Percentiles rank a stretch among this genome's conserved stretches.
phyloP scores from a whole-genome alignment of 2,113 vertebrate genomes.

The Pseudorectes ferrugineus region DNA sequence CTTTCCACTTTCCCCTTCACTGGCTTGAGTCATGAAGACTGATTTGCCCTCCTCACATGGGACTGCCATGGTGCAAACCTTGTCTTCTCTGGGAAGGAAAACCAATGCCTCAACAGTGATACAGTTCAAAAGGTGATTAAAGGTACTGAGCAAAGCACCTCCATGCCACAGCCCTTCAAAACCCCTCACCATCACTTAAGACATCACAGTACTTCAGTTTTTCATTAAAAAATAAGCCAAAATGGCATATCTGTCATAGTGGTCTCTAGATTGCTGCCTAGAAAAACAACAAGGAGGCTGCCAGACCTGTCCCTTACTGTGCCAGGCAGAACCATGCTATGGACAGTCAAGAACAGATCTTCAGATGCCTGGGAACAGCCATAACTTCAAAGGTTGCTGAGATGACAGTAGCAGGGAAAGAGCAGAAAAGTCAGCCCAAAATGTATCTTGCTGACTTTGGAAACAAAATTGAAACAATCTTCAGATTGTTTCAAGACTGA shows the following conservation, averaged over 20 bases:
- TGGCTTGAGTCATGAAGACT: neutral
- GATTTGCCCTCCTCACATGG: neutral
- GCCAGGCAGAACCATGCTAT: fast-evolving
- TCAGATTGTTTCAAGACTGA: neutral
- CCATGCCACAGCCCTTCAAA: neutral
- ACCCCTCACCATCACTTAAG: neutral
- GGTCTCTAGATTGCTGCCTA: neutral
- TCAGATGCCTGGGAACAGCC: neutral
- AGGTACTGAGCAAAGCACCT: neutral
- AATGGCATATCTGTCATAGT: too few relatives aligned
- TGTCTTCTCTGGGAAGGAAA: neutral
- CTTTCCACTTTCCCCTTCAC: neutral
- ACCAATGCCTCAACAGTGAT: neutral
- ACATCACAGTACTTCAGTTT: neutral
- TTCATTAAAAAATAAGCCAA: neutral
- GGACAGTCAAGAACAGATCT: neutral
- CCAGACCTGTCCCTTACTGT: neutral
- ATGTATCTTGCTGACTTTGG: neutral
- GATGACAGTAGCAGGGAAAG: neutral
- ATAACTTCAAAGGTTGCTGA: neutral
- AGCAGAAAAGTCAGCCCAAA: neutral
- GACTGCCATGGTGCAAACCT: neutral
- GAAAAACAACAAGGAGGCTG: neutral
- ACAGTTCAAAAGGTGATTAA: neutral
- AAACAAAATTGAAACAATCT: neutral